A percentile compares a stretch with the other conserved stretches of the same genome.
These are phyloP conservation scores for Lepidonotus clava DNA, from an alignment of 2,888 invertebrate species.

Conservation along the genomic window DNA sequence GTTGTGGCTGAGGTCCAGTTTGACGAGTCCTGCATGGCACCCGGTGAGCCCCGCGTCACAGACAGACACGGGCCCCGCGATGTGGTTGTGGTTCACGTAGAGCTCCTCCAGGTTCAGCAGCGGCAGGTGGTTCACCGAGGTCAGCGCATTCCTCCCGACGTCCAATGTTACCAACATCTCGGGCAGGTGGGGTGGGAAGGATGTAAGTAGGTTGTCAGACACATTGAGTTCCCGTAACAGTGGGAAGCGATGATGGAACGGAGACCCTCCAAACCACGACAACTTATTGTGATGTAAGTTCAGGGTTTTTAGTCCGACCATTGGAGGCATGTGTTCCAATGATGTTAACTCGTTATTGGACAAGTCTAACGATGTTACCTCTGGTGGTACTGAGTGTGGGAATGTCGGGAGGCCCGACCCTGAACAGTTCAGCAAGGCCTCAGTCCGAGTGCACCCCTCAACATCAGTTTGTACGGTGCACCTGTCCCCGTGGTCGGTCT, in stretches of 20 bases:
- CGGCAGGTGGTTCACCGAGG: not conserved
- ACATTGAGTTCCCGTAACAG: conserved; percentile 55
- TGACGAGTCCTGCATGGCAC: conserved; percentile 40
- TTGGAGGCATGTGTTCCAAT: not conserved
- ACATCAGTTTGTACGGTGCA: no score
- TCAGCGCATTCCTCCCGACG: conserved; percentile 54
- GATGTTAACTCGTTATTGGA: not conserved
- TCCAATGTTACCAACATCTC: conserved; percentile 29
- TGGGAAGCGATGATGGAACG: not conserved
- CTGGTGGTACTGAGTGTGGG: not conserved
- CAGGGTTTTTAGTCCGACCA: not conserved
- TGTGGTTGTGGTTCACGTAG: conserved; percentile 51
- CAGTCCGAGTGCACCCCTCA: no score
- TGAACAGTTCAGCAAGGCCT: conserved; percentile 37
- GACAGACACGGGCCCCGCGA: conserved; percentile 2
- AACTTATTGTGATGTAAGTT: not conserved
- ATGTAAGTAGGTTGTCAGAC: conserved; percentile 51
- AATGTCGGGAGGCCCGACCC: not conserved
- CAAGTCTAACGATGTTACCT: not conserved
- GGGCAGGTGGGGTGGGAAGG: conserved; percentile 44
- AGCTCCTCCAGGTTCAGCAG: conserved; percentile 51
- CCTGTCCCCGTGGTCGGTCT: no score
- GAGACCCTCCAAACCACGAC: not conserved
- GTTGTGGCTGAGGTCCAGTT: conserved; percentile 56
- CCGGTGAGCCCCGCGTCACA: not conserved